A percentile compares a stretch with the other conserved stretches of the same genome.
Evolutionary conservation across 2,113 vertebrate genomes (phyloP).

Genomic region (Oryzias javanicus): DNA sequence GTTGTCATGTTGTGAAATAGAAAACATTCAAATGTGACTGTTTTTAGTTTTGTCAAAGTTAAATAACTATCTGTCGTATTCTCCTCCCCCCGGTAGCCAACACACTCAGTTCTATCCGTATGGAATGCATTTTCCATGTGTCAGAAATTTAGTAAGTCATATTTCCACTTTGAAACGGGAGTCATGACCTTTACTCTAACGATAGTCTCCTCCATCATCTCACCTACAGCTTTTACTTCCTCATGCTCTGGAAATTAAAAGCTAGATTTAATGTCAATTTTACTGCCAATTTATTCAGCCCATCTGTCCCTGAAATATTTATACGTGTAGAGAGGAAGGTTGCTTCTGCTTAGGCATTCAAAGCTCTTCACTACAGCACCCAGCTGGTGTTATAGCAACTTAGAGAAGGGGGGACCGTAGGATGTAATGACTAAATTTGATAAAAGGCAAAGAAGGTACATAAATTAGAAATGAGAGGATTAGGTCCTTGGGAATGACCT

Average conservation of each 20-base stretch:
- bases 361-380: conserved; percentile 53
- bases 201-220: conserved; percentile 37
- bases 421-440: conserved; percentile 72
- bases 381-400: conserved; percentile 66
- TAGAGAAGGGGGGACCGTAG: conserved; percentile 51
- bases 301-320: conserved; percentile 74
- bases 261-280: conserved; percentile 73
- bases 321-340: conserved; percentile 64
- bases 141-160: conserved; percentile 34
- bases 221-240: conserved; percentile 31
- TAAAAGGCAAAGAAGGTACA: conserved; percentile 54
- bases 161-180: conserved; percentile 29
- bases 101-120: conserved; percentile 13
- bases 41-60: neutral
- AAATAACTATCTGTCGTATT: neutral
- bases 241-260: conserved; percentile 73
- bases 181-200: conserved; percentile 46
- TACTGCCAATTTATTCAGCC: conserved; percentile 76
- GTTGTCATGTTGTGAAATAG: neutral
- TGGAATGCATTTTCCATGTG: conserved; percentile 21
- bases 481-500: conserved; percentile 69
- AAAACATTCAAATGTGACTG: neutral
- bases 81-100: neutral
- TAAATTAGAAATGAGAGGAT: conserved; percentile 72
- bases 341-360: conserved; percentile 63